A percentile compares a stretch with the other conserved stretches of the same genome.
Conservation (phyloP, 2,888 invertebrate genomes). For the Harpalus rufipes region DNA sequence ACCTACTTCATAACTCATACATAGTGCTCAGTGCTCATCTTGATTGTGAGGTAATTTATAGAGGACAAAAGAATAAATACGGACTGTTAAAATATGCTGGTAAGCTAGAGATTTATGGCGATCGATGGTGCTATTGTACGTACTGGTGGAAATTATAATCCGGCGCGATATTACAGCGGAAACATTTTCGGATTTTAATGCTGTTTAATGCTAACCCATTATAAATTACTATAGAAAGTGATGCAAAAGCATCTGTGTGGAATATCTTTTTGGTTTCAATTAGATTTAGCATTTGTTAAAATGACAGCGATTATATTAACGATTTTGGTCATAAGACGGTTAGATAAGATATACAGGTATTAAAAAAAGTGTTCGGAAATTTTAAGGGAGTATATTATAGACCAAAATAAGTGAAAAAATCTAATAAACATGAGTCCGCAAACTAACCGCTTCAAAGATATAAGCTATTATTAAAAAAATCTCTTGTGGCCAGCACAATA, state of each 20-base stretch:
- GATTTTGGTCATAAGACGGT: no score
- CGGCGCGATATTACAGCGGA: neutral
- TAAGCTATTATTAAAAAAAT: no score
- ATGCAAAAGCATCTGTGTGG: neutral
- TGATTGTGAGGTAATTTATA: constrained; percentile 36
- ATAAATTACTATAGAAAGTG: neutral
- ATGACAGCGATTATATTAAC: no score
- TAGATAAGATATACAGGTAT: no score
- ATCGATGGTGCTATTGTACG: constrained; percentile 22
- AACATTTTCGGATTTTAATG: neutral
- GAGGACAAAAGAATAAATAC: constrained; percentile 41
- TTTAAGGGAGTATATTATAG: no score
- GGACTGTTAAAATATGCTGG: constrained; percentile 38
- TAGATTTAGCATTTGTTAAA: no score
- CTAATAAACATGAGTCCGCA: no score
- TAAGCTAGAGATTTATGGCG: constrained; percentile 29
- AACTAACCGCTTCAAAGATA: no score
- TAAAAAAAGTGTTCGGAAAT: no score
- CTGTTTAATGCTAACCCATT: neutral
- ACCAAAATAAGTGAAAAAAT: no score
- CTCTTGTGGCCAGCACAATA: no score
- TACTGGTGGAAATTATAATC: constrained; percentile 12
- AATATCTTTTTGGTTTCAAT: neutral
- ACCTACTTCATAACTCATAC: constrained; percentile 29
- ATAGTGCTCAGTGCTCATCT: constrained; percentile 20